Evolutionary conservation across 2,113 vertebrate species (phyloP).

Genomic region (Mandrillus leucophaeus): DNA sequence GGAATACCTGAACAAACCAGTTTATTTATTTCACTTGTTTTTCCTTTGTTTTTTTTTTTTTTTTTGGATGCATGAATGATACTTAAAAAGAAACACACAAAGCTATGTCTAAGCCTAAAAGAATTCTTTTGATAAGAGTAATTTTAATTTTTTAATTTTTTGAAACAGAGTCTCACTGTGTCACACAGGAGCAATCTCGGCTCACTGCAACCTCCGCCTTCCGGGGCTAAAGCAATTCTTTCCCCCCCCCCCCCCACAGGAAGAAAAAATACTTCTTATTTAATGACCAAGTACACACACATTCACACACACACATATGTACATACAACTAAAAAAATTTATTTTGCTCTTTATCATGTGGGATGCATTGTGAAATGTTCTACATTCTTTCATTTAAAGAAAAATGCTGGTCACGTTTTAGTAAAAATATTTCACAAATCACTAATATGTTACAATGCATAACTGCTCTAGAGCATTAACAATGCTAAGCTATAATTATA

Average conservation of each 20-base stretch:
- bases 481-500: conserved; percentile 23
- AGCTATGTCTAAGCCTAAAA: neutral
- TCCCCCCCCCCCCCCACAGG: no score
- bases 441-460: neutral
- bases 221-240: no score
- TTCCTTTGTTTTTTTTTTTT: neutral
- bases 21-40: neutral
- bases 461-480: neutral
- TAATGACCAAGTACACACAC: neutral
- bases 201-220: no score
- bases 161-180: no score
- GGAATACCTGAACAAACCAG: neutral
- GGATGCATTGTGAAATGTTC: neutral
- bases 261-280: conserved; percentile 5
- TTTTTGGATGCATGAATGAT: neutral
- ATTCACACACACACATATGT: neutral
- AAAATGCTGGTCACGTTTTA: neutral
- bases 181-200: no score
- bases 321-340: neutral
- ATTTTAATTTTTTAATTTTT: neutral
- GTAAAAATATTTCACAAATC: neutral
- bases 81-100: neutral
- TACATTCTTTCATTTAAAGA: neutral
- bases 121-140: neutral
- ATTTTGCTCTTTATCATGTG: neutral